phyloP scores from a whole-genome alignment of 2,888 invertebrate species.

The Globia sparganii region DNA sequence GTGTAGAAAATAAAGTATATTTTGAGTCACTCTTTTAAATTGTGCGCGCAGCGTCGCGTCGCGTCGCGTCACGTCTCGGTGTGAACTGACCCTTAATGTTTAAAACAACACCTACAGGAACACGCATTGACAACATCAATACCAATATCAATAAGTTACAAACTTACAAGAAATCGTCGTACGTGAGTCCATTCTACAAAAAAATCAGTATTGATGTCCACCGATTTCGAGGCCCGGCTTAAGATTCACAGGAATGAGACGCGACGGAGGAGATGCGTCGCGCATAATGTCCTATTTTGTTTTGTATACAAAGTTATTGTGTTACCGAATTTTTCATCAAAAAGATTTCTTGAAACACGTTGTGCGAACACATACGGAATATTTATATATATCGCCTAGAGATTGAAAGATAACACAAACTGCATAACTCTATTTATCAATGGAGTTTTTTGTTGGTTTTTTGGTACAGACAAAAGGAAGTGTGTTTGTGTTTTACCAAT shows the following conservation, averaged over 20 bases:
- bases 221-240: conserved; percentile 61
- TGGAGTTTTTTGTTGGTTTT: conserved; percentile 41
- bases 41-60: too few relatives aligned
- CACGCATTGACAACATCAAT: conserved; percentile 17
- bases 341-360: conserved; percentile 70
- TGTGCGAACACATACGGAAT: conserved; percentile 64
- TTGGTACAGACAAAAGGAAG: conserved; percentile 23
- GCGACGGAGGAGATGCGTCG: conserved; percentile 78
- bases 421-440: conserved; percentile 57
- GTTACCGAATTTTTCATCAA: conserved; percentile 73
- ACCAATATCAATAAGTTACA: conserved; percentile 29
- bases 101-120: conserved; percentile 24
- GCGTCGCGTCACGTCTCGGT: too few relatives aligned
- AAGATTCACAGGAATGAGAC: conserved; percentile 82
- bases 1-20: too few relatives aligned
- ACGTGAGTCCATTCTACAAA: conserved; percentile 40
- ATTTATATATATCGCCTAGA: conserved; percentile 59
- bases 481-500: conserved; percentile 24
- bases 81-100: too few relatives aligned
- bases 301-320: conserved; percentile 75
- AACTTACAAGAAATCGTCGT: conserved; percentile 33
- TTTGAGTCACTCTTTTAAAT: too few relatives aligned
- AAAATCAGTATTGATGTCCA: conserved; percentile 41
- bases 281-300: conserved; percentile 80
- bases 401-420: conserved; percentile 67